Evolutionary conservation across 2,113 vertebrate species (phyloP).

Genomic region (Catharus minimus): DNA sequence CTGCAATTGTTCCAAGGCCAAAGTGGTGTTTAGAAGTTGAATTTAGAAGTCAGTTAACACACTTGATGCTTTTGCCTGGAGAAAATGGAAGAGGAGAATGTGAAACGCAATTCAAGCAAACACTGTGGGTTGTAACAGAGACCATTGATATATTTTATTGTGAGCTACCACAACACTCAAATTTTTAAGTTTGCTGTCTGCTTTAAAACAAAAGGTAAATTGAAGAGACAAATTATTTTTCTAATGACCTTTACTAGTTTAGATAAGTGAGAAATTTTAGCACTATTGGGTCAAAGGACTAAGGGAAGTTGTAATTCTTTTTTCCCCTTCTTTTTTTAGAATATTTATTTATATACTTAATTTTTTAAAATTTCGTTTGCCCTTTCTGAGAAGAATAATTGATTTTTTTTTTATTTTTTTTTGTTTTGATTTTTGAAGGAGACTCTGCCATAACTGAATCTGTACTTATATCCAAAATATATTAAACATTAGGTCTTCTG

Average conservation of each 20-base stretch:
- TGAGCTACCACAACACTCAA: not conserved
- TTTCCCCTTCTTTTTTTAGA: not conserved
- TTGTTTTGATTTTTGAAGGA: not conserved
- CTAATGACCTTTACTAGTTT: not conserved
- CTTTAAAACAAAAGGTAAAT: not conserved
- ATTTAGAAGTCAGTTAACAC: not conserved
- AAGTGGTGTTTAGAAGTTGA: not conserved
- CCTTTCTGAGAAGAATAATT: not conserved
- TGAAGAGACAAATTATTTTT: not conserved
- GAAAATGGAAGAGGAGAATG: not conserved
- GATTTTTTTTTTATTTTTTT: not conserved
- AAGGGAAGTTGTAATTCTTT: not conserved
- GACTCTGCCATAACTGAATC: not conserved
- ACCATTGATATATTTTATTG: not conserved
- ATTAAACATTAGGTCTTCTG: not conserved
- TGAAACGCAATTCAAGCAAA: not conserved
- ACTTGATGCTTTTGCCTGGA: not conserved
- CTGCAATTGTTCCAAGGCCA: not conserved
- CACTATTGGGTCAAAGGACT: not conserved
- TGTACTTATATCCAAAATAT: not conserved
- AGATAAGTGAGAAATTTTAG: not conserved
- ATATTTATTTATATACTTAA: not conserved
- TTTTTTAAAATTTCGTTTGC: rapidly evolving
- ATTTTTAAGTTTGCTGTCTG: not conserved
- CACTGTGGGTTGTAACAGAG: not conserved